phyloP scores from a whole-genome alignment of 2,113 vertebrate species.

The Prochilodus magdalenae region DNA sequence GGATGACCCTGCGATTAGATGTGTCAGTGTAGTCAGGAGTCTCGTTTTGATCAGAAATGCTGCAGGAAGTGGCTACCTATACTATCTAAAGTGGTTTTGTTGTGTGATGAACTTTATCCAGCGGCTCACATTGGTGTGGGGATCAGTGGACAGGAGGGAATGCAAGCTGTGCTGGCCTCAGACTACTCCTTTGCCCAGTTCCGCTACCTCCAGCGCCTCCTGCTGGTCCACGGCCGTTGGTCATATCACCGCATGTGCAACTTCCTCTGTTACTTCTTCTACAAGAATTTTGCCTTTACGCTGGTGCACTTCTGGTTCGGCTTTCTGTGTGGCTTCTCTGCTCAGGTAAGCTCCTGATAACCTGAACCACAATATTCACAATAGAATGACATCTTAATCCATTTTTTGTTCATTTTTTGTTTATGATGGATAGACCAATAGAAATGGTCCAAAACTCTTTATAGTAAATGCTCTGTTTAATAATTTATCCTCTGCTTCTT shows the following conservation, averaged over 20 bases:
- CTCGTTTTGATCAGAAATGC: background rate
- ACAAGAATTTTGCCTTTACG: constrained; percentile 85
- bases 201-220: constrained; percentile 80
- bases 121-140: constrained; percentile 82
- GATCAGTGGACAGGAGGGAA: constrained; percentile 83
- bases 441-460: background rate
- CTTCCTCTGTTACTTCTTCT: constrained; percentile 87
- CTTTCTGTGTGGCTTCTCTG: constrained; percentile 86
- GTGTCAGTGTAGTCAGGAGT: background rate
- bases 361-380: background rate
- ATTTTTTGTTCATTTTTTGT: background rate
- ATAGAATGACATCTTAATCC: background rate
- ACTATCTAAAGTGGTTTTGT: background rate
- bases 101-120: constrained; percentile 55
- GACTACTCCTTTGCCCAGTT: constrained; percentile 85
- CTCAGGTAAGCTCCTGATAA: constrained; percentile 70
- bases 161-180: constrained; percentile 81
- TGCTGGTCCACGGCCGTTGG: constrained; percentile 82
- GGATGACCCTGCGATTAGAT: background rate
- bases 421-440: background rate
- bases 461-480: too few relatives aligned
- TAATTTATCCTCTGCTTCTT: constrained; percentile 31
- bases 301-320: constrained; percentile 86
- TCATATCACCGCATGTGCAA: constrained; percentile 85
- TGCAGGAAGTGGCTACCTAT: background rate